Percentiles rank a stretch among this genome's conserved stretches.
phyloP scores from a whole-genome alignment of 2,113 vertebrate species.

The Rhadina sibilatrix region DNA sequence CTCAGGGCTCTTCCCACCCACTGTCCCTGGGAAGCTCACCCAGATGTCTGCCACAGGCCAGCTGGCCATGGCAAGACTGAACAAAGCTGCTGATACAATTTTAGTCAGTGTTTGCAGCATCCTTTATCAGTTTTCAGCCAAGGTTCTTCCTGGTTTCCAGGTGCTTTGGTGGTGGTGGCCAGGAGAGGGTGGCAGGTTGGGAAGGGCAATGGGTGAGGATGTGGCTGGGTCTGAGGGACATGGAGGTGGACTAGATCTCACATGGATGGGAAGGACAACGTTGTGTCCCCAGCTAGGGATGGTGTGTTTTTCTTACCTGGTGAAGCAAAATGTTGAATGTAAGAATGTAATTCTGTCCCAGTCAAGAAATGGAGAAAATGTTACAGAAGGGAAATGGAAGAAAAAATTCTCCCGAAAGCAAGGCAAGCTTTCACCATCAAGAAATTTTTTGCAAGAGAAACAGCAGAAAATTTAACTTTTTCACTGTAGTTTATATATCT shows the following conservation, averaged over 20 bases:
- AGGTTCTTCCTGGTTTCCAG: neutral
- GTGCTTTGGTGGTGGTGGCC: neutral
- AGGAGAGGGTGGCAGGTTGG: neutral
- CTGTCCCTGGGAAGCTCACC: neutral
- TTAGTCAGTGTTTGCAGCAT: neutral
- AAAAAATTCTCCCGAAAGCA: neutral
- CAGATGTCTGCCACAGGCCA: neutral
- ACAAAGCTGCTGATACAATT: neutral
- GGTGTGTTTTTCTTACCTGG: neutral
- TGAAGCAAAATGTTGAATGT: neutral
- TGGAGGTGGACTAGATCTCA: neutral
- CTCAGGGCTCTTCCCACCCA: neutral
- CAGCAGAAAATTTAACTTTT: neutral
- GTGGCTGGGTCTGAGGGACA: neutral
- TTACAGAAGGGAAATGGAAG: neutral
- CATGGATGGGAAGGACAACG: neutral
- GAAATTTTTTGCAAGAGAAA: neutral
- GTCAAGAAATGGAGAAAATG: neutral
- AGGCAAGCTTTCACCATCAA: neutral
- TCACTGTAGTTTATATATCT: neutral
- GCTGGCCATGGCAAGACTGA: neutral
- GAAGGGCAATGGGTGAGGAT: neutral
- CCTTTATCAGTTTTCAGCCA: neutral
- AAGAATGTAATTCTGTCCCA: neutral
- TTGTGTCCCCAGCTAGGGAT: fast-evolving